Evolutionary conservation across 1,140 invertebrate species (phyloP), one percentile per base, ranked within the genome.

Genomic region (Ladona fulva): DNA sequence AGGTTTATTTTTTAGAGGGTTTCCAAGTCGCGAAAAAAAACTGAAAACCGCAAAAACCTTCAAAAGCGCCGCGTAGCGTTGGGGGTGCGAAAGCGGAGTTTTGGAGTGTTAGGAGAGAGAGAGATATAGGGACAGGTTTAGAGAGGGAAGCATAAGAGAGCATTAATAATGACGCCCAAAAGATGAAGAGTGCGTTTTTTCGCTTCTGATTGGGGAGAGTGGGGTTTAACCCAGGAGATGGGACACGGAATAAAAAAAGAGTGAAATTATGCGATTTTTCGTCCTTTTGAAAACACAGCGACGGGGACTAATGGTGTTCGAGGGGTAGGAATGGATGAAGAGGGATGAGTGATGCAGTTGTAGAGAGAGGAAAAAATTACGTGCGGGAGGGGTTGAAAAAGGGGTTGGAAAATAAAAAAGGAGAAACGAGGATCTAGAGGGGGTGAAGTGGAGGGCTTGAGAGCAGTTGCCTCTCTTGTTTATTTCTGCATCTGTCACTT

Each of bases 111-210:
- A 11, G 44, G 44, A 19, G 44, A 52, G 44, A n/a, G n/a, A n/a
- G 44, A 19, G 44, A 52, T 52, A 10, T 52, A 19, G 44, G 44
- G 44, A n/a, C n/a, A 52, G 44, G 44, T 11, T 52, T 10, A 19
- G 44, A 52, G 44, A 19, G 52, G 52, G 12, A 37, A 66, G 52
- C 52, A 22, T 66, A 66, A 66, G 52, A 66, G 52, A 22, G n/a
- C 52, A 66, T 66, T 66, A 66, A 66, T 66, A 66, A 66, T 66
- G 52, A 66, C 12, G 52, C 44, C 44, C 44, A 52, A 52, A 52
- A 52, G 44, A 52, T 11, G 44, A 52, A 52, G 44, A 52, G 19
- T 19, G 44, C 44, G 44, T 11, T 10, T 19, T n/a, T n/a, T n/a
- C n/a, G n/a, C n/a, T n/a, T n/a, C n/a, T n/a, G n/a, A n/a, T n/a